A percentile compares a stretch with the other conserved stretches of the same genome.
Conservation (phyloP, 2,113 vertebrate genomes). For the Mastomys natalensis region DNA sequence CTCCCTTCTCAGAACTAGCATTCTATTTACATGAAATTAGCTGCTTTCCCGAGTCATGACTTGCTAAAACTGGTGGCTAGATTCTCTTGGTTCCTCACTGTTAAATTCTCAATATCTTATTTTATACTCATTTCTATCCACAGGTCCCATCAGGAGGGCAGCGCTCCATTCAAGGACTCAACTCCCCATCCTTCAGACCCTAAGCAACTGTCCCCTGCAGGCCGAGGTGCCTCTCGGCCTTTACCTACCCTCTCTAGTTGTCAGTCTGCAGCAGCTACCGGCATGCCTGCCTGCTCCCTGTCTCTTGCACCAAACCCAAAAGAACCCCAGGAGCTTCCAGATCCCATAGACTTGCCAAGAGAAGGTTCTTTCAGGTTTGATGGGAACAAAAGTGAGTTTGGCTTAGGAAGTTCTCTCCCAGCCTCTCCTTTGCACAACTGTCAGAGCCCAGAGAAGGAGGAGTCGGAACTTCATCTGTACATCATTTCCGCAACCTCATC, state of each 20-base stretch:
- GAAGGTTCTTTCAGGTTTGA: conserved; percentile 54
- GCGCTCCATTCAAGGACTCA: not conserved
- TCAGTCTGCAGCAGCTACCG: not conserved
- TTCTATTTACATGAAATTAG: not conserved
- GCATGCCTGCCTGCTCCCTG: not conserved
- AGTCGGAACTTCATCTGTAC: conserved; percentile 76
- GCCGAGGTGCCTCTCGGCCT: not conserved
- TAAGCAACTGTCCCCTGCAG: not conserved
- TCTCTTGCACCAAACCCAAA: not conserved
- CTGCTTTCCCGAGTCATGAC: not conserved
- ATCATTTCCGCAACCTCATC: conserved; percentile 77
- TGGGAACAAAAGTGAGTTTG: conserved; percentile 50
- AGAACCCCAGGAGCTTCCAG: conserved; percentile 15
- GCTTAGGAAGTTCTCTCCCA: conserved; percentile 47
- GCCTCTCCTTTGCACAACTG: conserved; percentile 25
- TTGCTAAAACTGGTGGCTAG: not conserved
- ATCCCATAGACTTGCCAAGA: conserved; percentile 28
- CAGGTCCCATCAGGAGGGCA: conserved; percentile 50
- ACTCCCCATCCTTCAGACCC: not conserved
- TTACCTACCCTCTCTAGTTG: not conserved
- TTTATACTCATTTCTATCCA: conserved; percentile 30
- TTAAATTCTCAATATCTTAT: conserved; percentile 10
- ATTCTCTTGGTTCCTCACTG: not conserved
- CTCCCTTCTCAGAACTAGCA: not conserved
- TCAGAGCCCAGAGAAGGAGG: conserved; percentile 57